A percentile compares a stretch with the other conserved stretches of the same genome.
These are phyloP conservation scores for Opisthocomus hoazin DNA, from an alignment of 2,113 vertebrate genomes.

Conservation along the genomic window DNA sequence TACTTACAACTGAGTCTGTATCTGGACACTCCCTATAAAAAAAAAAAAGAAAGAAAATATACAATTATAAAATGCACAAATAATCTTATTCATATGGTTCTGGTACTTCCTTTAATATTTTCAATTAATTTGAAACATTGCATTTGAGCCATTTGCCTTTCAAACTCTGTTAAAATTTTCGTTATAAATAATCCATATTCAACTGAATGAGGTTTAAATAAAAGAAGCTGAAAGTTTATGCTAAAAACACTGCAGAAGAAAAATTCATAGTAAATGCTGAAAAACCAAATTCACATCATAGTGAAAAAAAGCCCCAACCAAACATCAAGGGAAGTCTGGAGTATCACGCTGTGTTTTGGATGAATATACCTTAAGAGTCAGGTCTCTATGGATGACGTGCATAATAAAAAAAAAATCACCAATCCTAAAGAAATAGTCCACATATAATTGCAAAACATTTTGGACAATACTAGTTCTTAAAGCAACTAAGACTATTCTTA, in stretches of 20 bases:
- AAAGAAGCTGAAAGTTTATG: neutral
- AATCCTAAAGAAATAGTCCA: neutral
- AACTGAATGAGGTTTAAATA: neutral
- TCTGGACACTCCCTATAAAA: constrained; percentile 81
- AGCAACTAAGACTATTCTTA: neutral
- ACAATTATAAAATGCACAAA: neutral
- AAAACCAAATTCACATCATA: neutral
- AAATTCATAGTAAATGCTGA: neutral
- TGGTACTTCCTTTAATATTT: neutral
- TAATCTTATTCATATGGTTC: neutral
- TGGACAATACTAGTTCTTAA: neutral
- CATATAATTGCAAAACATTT: neutral
- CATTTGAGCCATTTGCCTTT: neutral
- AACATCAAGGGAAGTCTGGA: neutral
- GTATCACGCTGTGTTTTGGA: neutral
- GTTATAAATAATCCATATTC: neutral
- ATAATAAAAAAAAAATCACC: neutral
- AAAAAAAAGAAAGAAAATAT: neutral
- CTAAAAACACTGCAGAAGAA: neutral
- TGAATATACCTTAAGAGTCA: neutral
- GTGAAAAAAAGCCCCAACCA: neutral
- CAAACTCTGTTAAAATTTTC: neutral
- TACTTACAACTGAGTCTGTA: constrained; percentile 90
- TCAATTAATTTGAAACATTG: neutral
- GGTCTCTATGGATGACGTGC: neutral